Base-by-base conservation (phyloP, 1,140 invertebrate species). In the Papilio glaucus region DNA sequence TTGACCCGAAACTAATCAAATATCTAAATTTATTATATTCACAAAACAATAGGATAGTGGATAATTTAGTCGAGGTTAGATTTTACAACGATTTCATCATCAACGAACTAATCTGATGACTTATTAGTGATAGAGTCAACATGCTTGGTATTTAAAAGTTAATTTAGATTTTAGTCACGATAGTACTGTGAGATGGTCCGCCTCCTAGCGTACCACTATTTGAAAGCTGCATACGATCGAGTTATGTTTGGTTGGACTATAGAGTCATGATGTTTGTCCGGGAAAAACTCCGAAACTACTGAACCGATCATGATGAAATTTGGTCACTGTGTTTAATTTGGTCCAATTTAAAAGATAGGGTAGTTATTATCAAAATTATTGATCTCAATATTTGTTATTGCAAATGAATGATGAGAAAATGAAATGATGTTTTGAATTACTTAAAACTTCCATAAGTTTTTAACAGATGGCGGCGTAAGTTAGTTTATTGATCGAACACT, bases 71-170 rank as follows among this genome's bases (percentile, higher is more conserved):
- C 67, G 29, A 69, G 67, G 67, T 53, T 45, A 69, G 42, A 42
- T 26, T 69, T 69, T 69, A 69, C 24, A 57, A 24, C 15, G 24
- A 37, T 69, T 42, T 42, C 13, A 68, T 37, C 63, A 13, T 29
- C 65, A n/a, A 10, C n/a, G 15, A 53, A 18, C n/a, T 39, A 6
- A 21, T 63, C 62, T 63, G 37, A 15, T 33, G 33, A 38, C 13
- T 62, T 62, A 15, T 15, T 57, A 33, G 15, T n/a, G 15, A 53
- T 53, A 18, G 45, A 53, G 29, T 33, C n/a, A 53, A 69, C 67
- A 45, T 26, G n/a, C 45, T 69, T 49, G 45, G 33, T 37, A 69
- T 69, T 69, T 69, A 69, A 53, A 69, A 42, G 63, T 68, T 67
- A 42, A 45, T 68, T 68, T 42, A 41, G 39, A 61, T 57, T 57